Conservation (phyloP, 2,113 vertebrate genomes). For the Rafetus swinhoei region DNA sequence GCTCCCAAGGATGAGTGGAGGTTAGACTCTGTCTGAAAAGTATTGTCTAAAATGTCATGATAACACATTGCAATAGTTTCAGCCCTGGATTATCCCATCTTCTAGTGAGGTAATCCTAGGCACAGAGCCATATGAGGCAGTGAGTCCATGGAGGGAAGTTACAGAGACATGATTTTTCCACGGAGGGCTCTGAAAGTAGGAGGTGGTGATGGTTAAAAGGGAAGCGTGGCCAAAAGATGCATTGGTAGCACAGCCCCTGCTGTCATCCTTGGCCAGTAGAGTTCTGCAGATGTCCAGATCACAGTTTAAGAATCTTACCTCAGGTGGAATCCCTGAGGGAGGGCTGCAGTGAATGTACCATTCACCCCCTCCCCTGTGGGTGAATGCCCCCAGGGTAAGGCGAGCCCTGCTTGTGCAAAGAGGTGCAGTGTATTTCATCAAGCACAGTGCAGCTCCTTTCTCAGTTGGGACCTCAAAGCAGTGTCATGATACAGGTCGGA, state of each 20-base stretch:
- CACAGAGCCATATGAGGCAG: background rate
- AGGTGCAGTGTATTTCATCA: background rate
- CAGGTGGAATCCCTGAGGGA: background rate
- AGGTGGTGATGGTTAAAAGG: background rate
- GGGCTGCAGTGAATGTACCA: background rate
- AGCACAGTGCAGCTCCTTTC: fast-evolving
- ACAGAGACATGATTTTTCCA: background rate
- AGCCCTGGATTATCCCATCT: background rate
- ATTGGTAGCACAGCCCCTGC: fast-evolving
- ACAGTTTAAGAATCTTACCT: background rate
- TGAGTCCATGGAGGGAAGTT: background rate
- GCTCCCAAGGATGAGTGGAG: background rate
- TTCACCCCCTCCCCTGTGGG: background rate
- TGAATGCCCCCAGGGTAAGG: background rate
- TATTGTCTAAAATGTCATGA: background rate
- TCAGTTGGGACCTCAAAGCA: background rate
- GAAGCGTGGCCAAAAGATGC: background rate
- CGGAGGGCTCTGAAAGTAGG: background rate
- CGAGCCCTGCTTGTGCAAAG: background rate
- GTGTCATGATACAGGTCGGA: no score
- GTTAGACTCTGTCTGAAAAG: background rate
- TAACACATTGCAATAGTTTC: background rate
- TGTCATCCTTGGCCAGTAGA: background rate
- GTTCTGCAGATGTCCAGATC: background rate
- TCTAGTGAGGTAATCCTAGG: background rate